A percentile compares a stretch with the other conserved stretches of the same genome.
phyloP scores from a whole-genome alignment of 2,888 invertebrate genomes.

The Ypsolopha scabrella region DNA sequence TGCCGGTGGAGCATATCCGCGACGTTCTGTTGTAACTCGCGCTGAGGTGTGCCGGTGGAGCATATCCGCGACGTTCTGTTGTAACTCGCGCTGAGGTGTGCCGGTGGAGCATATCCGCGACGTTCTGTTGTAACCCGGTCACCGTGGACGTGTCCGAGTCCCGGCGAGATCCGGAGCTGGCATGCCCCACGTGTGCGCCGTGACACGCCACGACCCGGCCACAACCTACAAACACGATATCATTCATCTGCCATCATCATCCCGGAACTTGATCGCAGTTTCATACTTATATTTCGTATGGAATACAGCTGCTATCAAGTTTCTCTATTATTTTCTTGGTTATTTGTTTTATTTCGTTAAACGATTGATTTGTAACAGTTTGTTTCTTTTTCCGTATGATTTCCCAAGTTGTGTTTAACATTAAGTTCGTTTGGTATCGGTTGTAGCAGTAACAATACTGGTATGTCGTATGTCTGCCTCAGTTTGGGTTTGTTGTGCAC shows the following conservation, averaged over 20 bases:
- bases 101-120: too few species aligned
- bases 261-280: slow-evolving; percentile 23
- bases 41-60: neutral
- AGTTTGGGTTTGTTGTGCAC: slow-evolving; percentile 48
- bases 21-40: too few species aligned
- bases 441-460: neutral
- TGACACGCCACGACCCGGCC: neutral
- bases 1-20: too few species aligned
- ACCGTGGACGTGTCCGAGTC: neutral
- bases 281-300: too few species aligned
- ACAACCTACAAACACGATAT: slow-evolving; percentile 8
- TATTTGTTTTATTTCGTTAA: neutral
- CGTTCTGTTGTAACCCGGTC: too few species aligned
- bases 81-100: neutral
- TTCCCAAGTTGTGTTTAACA: neutral
- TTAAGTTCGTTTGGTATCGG: slow-evolving; percentile 4
- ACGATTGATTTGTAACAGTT: neutral
- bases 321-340: neutral
- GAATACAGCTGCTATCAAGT: neutral
- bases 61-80: too few species aligned
- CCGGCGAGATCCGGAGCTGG: neutral
- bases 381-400: neutral
- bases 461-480: slow-evolving; percentile 27
- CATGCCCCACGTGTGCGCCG: neutral
- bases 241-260: slow-evolving; percentile 41